These are phyloP conservation scores for Leptothorax acervorum DNA, from an alignment of 2,888 invertebrate species.

Conservation along the genomic window DNA sequence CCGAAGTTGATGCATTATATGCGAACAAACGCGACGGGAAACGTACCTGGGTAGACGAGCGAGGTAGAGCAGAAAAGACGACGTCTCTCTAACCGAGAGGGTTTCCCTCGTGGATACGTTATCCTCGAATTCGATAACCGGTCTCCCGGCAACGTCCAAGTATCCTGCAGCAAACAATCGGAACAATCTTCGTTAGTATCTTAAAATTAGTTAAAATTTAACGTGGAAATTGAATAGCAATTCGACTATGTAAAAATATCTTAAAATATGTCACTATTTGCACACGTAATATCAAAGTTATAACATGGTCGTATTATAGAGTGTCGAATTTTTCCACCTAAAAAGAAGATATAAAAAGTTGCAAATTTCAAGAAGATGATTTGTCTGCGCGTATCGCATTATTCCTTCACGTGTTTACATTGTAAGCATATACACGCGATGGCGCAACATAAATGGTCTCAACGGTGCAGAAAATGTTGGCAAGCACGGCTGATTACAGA, in stretches of 20 bases:
- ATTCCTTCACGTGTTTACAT: neutral
- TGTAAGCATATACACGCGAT: conserved; percentile 21
- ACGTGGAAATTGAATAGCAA: neutral
- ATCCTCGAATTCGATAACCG: conserved; percentile 89
- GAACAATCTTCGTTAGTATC: neutral
- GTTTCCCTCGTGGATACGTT: conserved; percentile 88
- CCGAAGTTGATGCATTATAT: conserved; percentile 29
- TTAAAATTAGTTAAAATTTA: neutral
- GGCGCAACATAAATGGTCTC: conserved; percentile 55
- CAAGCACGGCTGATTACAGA: conserved; percentile 70
- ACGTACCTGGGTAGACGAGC: conserved; percentile 90
- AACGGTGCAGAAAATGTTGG: conserved; percentile 68
- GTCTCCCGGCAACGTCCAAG: conserved; percentile 89
- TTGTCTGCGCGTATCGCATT: neutral
- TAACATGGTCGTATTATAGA: neutral
- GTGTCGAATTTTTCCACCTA: neutral
- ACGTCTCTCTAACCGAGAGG: conserved; percentile 89
- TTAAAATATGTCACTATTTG: neutral
- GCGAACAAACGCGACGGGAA: neutral
- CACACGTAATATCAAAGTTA: neutral
- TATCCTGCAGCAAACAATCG: conserved; percentile 87
- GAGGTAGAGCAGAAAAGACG: conserved; percentile 91
- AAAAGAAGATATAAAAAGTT: neutral
- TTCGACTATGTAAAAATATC: neutral
- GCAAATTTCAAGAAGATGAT: neutral